Conservation (phyloP, 2,113 vertebrate genomes). For the Nothoprocta perdicaria region DNA sequence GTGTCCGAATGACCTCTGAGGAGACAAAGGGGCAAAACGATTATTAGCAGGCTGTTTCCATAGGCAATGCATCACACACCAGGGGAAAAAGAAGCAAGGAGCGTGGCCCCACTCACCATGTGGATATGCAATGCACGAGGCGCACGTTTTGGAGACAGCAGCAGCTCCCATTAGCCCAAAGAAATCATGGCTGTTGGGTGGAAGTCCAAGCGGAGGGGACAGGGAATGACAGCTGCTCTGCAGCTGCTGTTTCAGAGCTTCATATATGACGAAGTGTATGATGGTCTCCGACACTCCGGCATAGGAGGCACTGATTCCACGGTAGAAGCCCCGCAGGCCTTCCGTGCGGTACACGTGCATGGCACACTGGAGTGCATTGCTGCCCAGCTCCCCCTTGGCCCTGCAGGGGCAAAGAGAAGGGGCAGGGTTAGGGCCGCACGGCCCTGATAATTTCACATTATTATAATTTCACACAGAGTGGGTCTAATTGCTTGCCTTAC, state of each 20-base stretch:
- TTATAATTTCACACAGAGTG: accelerated
- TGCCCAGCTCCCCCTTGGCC: conserved; percentile 18
- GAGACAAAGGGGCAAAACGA: neutral
- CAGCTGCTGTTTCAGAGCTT: conserved; percentile 65
- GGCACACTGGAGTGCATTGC: conserved; percentile 62
- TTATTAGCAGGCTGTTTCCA: neutral
- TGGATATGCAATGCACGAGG: conserved; percentile 68
- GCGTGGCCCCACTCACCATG: conserved; percentile 50
- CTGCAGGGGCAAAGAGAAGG: neutral
- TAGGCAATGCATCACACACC: neutral
- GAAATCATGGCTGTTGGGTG: conserved; percentile 44
- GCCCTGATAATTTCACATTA: too few species aligned
- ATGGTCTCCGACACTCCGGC: conserved; percentile 74
- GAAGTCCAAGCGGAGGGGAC: neutral
- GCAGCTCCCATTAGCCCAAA: conserved; percentile 71
- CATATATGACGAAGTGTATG: conserved; percentile 74
- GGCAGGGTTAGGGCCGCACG: neutral
- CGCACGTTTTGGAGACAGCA: conserved; percentile 69
- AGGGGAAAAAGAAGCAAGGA: neutral
- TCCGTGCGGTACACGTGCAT: conserved; percentile 55
- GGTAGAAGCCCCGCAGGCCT: conserved; percentile 71
- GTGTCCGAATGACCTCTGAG: conserved; percentile 71
- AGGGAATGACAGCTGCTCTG: conserved; percentile 23
- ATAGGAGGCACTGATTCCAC: conserved; percentile 72
- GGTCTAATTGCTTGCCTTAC: conserved; percentile 16